Base-by-base conservation (phyloP, 2,797 vertebrate species). In the Chrysocyon brachyurus region DNA sequence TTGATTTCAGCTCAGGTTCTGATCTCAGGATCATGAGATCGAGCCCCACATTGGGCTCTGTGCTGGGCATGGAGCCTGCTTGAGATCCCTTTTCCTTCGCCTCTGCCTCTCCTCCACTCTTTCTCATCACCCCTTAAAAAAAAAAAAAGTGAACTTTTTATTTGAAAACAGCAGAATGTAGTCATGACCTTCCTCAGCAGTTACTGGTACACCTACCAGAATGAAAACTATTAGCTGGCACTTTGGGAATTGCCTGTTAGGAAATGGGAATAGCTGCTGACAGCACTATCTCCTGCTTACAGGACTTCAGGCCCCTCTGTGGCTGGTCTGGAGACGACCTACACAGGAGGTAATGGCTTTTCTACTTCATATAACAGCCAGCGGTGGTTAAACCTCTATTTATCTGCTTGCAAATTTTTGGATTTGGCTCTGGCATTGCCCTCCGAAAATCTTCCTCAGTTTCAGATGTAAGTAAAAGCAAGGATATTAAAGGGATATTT, bases 281-380 rank as follows among this genome's bases (percentile, higher is more conserved):
- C 72, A 97, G 0, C 81, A 8, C 70, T 91, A 16, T 96, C 52
- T 81, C 9, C 81, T 92, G 63, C n/a, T 96, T 98, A 54, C 81
- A 99, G 99, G 98, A 99, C 99, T 11, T 99, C 99, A 22, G 99
- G 99, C 54, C 99, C 99, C 0, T 99, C 99, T n/a, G 99, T 99
- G 73, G 99, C 99, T 93, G 99, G 99, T 64, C 98, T 99, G 96
- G 99, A 99, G 98, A 99, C 99, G 0, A 99, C 99, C 1, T 99
- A 99, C 77, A 99, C 99, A 4, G 99, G 99, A 4, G 99, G 99
- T 77, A 99, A 99, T 70, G 99, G 99, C 90, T 99, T 99, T 98
- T 99, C 99, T 90, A 99, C 99, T 1, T 99, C 99, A 66, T 99
- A 99, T 98, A 99, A 99, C 97, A 99, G 99, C 98, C 99, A 99